phyloP scores from a whole-genome alignment of 1,140 invertebrate genomes.

The Cryptotermes secundus region DNA sequence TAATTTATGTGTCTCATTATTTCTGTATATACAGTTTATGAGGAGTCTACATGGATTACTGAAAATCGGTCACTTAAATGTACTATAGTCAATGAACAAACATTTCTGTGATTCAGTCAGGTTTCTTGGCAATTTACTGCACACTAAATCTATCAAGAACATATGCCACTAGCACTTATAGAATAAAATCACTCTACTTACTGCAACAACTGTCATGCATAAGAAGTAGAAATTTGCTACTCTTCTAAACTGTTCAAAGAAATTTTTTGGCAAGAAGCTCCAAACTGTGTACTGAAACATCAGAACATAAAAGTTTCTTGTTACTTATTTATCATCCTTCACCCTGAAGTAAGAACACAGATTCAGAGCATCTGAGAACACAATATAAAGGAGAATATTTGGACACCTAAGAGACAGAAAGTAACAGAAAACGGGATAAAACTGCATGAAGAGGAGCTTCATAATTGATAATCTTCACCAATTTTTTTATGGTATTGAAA shows the following conservation, averaged over 20 bases:
- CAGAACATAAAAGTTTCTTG: conserved; percentile 27
- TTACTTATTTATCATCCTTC: not conserved
- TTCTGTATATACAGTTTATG: too few relatives aligned
- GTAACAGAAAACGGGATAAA: too few relatives aligned
- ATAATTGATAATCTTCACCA: not conserved
- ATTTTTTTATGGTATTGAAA: too few relatives aligned
- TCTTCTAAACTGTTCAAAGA: conserved; percentile 81
- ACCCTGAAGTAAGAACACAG: not conserved
- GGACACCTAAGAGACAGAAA: not conserved
- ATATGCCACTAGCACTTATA: too few relatives aligned
- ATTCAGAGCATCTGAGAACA: conserved; percentile 27
- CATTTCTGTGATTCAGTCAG: too few relatives aligned
- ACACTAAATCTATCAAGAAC: too few relatives aligned
- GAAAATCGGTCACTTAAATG: too few relatives aligned
- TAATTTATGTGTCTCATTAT: too few relatives aligned
- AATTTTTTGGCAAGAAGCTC: conserved; percentile 80
- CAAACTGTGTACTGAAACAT: conserved; percentile 68
- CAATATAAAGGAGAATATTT: not conserved
- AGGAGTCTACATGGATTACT: too few relatives aligned
- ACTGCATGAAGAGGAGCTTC: too few relatives aligned
- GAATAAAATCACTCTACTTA: conserved; percentile 46
- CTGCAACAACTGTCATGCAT: conserved; percentile 68
- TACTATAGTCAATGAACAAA: too few relatives aligned
- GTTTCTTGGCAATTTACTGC: too few relatives aligned
- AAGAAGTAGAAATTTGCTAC: conserved; percentile 87